Evolutionary conservation across 2,113 vertebrate genomes (phyloP).

Genomic region (Serilophus lunatus): DNA sequence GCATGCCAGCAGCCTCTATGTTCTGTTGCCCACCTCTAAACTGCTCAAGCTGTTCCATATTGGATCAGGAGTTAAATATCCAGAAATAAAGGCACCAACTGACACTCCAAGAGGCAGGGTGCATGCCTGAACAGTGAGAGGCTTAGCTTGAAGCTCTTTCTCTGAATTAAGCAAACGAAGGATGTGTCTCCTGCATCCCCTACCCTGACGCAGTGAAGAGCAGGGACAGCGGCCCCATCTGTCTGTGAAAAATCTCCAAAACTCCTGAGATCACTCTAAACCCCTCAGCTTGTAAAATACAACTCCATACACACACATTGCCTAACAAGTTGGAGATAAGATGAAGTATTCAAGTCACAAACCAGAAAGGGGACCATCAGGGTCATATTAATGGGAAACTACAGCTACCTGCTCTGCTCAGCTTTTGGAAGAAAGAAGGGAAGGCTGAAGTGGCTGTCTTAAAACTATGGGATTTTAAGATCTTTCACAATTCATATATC

Average conservation of each 20-base stretch:
- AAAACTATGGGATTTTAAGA: background rate
- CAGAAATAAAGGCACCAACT: background rate
- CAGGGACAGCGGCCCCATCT: accelerated
- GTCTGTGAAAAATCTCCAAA: background rate
- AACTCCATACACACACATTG: background rate
- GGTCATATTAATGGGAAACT: background rate
- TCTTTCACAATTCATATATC: background rate
- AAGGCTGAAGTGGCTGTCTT: background rate
- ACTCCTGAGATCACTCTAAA: background rate
- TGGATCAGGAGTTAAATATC: background rate
- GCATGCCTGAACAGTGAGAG: background rate
- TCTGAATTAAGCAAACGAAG: background rate
- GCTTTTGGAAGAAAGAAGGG: background rate
- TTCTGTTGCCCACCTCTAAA: background rate
- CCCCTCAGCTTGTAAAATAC: background rate
- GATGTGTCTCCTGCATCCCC: background rate
- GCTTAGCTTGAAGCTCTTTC: background rate
- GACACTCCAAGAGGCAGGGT: background rate
- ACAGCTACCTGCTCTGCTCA: background rate
- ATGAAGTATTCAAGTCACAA: background rate
- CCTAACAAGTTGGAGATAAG: background rate
- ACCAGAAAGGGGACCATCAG: background rate
- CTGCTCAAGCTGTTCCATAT: accelerated
- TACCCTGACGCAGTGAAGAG: background rate
- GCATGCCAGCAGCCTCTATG: background rate